These are phyloP conservation scores for Thymelicus acteon DNA, from an alignment of 2,888 invertebrate genomes.

Conservation along the genomic window DNA sequence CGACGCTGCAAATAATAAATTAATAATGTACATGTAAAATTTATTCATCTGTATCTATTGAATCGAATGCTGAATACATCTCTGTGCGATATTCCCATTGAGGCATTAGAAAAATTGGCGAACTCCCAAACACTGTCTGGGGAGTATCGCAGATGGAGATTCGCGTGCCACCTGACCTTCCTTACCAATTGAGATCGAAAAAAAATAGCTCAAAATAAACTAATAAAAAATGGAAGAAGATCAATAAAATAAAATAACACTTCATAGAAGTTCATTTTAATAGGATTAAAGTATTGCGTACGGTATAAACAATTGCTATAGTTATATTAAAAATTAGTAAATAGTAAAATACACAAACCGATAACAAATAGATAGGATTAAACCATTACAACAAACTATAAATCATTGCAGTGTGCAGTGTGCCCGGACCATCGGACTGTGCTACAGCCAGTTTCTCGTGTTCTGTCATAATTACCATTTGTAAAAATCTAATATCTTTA, in stretches of 20 bases:
- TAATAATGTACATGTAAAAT: too few species aligned
- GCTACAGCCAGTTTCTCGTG: background rate
- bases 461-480: too few species aligned
- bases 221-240: constrained; percentile 2
- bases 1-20: too few species aligned
- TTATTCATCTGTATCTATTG: constrained; percentile 3
- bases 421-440: background rate
- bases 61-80: constrained; percentile 43
- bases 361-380: constrained; percentile 56
- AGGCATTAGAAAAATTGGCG: constrained; percentile 47
- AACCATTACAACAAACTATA: constrained; percentile 47
- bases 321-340: constrained; percentile 55
- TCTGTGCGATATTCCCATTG: constrained; percentile 45
- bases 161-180: constrained; percentile 6
- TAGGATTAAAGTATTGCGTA: constrained; percentile 62
- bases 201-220: background rate
- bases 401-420: constrained; percentile 1
- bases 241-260: constrained; percentile 43
- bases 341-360: constrained; percentile 62
- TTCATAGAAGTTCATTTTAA: constrained; percentile 58
- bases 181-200: background rate
- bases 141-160: constrained; percentile 1
- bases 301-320: constrained; percentile 57
- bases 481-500: too few species aligned
- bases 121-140: constrained; percentile 43